phyloP scores from a whole-genome alignment of 64 coral and sea anemone species.

The Stichodactyla mertensii region DNA sequence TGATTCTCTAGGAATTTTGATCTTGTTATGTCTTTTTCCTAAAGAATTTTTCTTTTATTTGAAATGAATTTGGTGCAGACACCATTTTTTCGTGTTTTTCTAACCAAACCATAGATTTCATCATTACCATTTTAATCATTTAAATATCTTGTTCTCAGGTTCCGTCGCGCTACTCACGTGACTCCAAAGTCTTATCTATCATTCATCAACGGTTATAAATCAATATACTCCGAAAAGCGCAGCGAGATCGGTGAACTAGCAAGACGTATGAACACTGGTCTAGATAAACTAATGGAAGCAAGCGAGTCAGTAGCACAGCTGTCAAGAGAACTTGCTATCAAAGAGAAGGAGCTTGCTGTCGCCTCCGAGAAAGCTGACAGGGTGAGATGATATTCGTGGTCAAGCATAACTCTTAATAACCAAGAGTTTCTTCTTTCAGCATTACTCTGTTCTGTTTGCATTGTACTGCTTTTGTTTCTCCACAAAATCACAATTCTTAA shows the following conservation, averaged over 20 bases:
- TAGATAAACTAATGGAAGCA: slow-evolving; percentile 93
- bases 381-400: slow-evolving; percentile 25
- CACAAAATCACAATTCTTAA: neutral
- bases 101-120: too few species aligned
- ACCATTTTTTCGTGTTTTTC: too few species aligned
- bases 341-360: slow-evolving; percentile 89
- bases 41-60: too few species aligned
- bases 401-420: too few species aligned
- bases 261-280: slow-evolving; percentile 85
- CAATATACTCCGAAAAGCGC: slow-evolving; percentile 69
- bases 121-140: neutral
- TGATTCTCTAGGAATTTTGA: too few species aligned
- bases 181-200: slow-evolving; percentile 95
- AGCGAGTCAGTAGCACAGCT: slow-evolving; percentile 91
- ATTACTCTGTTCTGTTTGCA: too few species aligned
- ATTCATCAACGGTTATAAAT: slow-evolving; percentile 95
- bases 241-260: slow-evolving; percentile 79
- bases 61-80: too few species aligned
- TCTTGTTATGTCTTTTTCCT: too few species aligned
- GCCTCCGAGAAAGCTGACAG: slow-evolving; percentile 87
- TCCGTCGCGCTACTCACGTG: slow-evolving; percentile 92
- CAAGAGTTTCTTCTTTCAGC: too few species aligned
- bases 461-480: neutral
- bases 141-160: slow-evolving; percentile 20
- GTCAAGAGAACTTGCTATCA: slow-evolving; percentile 84